A percentile compares a stretch with the other conserved stretches of the same genome.
Evolutionary conservation across 2,797 vertebrate species (phyloP).

Genomic region (Todus mexicanus): DNA sequence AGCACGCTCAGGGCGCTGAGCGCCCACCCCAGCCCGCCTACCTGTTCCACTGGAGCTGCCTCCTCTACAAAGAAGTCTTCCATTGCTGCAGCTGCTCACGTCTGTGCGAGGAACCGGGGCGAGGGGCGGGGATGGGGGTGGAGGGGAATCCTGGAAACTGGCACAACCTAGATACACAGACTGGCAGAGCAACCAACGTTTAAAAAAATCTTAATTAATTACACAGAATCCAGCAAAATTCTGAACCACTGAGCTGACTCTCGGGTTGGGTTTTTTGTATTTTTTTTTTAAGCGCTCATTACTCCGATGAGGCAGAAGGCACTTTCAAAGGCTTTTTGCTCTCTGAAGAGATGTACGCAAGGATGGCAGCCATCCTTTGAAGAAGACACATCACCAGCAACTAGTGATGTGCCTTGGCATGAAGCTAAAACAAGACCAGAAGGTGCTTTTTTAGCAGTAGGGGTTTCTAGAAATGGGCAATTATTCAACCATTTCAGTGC

Average conservation of each 20-base stretch:
- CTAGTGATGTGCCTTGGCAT: neutral
- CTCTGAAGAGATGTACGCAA: neutral
- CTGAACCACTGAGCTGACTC: neutral
- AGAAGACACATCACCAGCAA: neutral
- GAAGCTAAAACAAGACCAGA: neutral
- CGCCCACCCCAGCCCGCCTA: slow-evolving; percentile 13
- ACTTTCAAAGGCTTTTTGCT: slow-evolving; percentile 28
- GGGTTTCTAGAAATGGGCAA: neutral
- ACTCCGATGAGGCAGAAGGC: neutral
- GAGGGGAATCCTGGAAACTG: slow-evolving; percentile 55
- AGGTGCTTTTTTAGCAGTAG: neutral
- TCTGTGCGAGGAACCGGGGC: slow-evolving; percentile 24
- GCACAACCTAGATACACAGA: slow-evolving; percentile 41
- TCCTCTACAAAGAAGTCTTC: slow-evolving; percentile 55
- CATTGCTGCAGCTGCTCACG: slow-evolving; percentile 32
- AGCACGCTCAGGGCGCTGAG: neutral
- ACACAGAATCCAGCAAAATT: slow-evolving; percentile 21
- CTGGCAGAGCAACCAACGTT: neutral
- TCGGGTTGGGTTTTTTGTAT: neutral
- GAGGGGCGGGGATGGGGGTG: slow-evolving; percentile 59
- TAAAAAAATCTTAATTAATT: slow-evolving; percentile 50
- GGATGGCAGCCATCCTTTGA: slow-evolving; percentile 9
- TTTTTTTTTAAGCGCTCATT: neutral
- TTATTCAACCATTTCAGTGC: neutral
- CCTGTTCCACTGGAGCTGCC: slow-evolving; percentile 24